Base-by-base conservation (phyloP, 1,140 invertebrate genomes). In the Zeugodacus cucurbitae region DNA sequence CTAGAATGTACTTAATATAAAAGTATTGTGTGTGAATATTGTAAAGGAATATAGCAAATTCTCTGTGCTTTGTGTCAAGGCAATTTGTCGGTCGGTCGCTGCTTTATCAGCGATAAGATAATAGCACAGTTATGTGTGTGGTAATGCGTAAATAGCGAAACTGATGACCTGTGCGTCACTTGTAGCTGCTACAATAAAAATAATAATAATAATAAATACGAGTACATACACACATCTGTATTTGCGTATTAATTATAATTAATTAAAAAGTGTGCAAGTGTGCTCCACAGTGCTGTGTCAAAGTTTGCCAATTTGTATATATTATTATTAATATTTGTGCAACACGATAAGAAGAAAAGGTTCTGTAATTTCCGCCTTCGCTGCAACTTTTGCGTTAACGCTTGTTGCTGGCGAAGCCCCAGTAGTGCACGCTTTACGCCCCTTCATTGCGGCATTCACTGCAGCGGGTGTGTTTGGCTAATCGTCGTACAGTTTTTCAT, bases 31-130 rank as follows among this genome's bases (percentile, higher is more conserved):
- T n/a, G 17, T 74, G 41, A 41, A 34, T 34, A 54, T 20, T 54
- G 3, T 22, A 82, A 11, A 82, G 7, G 3, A 20, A 0, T 48
- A 41, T 20, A 37, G 32, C 34, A 22, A 22, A 20, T 8, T 44
- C 2, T n/a, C 26, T n/a, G 37, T 29, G 74, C 37, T 82, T 34
- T 74, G 70, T 48, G 17, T 11, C n/a, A 44, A 22, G 37, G 70
- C 70, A 44, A 10, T 44, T 74, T n/a, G 17, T 44, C 22, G n/a
- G 32, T n/a, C 22, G 58, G 0, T 29, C 22, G 74, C 74, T 20
- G 14, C 32, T 82, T 82, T 82, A 82, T 82, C 41, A 82, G 44
- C 41, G n/a, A 34, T 10, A 82, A 82, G 74, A 82, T 82, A 82
- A 82, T 82, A 82, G 74, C 41, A 32, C 6, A 67, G 11, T 29